phyloP scores from a whole-genome alignment of 2,888 invertebrate species.

The Tetheella fluctuosa region DNA sequence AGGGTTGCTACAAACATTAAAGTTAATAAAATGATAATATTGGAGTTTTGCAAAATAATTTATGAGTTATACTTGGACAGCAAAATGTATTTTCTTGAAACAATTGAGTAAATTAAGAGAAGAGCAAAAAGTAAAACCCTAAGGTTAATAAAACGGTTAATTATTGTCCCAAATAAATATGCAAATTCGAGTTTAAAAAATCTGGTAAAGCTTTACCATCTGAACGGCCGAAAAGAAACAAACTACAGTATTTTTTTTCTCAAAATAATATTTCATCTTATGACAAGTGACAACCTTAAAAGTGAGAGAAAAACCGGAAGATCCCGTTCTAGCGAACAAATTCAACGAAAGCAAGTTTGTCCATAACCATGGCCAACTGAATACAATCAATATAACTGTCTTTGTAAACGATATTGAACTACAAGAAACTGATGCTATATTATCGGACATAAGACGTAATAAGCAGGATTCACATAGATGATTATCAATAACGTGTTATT shows the following conservation, averaged over 20 bases:
- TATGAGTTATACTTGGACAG: no score
- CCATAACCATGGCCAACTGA: conserved; percentile 45
- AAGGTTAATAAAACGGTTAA: no score
- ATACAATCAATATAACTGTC: conserved; percentile 37
- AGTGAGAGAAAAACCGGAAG: conserved; percentile 33
- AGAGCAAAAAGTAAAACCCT: no score
- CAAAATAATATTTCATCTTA: no score
- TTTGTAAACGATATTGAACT: conserved; percentile 22
- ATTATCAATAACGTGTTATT: background rate
- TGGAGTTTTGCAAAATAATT: no score
- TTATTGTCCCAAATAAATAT: no score
- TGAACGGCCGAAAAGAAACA: no score
- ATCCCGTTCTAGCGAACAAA: conserved; percentile 35
- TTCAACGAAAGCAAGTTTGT: conserved; percentile 37
- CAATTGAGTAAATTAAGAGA: no score
- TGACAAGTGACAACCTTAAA: background rate
- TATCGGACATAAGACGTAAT: conserved; percentile 7
- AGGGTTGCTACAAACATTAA: background rate
- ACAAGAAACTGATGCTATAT: conserved; percentile 5
- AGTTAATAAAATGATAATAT: background rate
- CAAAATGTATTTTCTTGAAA: no score
- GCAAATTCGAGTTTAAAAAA: no score
- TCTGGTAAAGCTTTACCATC: no score
- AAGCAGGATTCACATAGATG: background rate
- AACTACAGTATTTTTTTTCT: no score